Conservation (phyloP, 1,140 invertebrate genomes). For the Drosophila santomea region DNA sequence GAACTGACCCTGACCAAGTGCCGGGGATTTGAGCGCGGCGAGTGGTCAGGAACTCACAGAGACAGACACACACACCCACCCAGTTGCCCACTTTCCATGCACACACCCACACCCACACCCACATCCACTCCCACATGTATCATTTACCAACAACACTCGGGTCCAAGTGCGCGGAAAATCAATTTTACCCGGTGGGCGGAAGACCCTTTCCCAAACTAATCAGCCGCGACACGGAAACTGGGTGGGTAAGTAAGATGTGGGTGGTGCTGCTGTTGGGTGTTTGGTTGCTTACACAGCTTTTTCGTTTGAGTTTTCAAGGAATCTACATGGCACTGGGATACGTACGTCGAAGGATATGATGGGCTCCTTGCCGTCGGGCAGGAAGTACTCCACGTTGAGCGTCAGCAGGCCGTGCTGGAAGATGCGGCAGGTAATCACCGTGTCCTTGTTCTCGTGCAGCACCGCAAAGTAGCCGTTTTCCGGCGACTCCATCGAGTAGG, state of each 20-base stretch:
- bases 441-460: constrained; percentile 88
- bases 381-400: constrained; percentile 92
- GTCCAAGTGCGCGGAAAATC: constrained; percentile 56
- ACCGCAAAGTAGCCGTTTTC: constrained; percentile 89
- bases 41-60: constrained; percentile 60
- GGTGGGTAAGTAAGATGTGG: constrained; percentile 6
- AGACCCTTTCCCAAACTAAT: constrained; percentile 29
- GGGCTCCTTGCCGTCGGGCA: constrained; percentile 89
- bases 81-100: background rate
- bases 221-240: constrained; percentile 2
- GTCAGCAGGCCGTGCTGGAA: constrained; percentile 89
- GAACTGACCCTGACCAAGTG: constrained; percentile 45
- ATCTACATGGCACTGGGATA: constrained; percentile 31
- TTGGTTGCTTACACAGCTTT: no score
- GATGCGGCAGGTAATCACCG: constrained; percentile 89
- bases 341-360: constrained; percentile 90
- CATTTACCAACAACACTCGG: background rate
- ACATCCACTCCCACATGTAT: constrained; percentile 9
- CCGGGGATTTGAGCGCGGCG: constrained; percentile 19
- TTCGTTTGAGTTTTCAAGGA: background rate
- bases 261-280: constrained; percentile 5
- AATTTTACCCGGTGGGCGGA: constrained; percentile 48
- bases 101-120: constrained; percentile 19
- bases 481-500: constrained; percentile 86
- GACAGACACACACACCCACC: constrained; percentile 2